A percentile compares a stretch with the other conserved stretches of the same genome.
phyloP scores from a whole-genome alignment of 64 coral and sea anemone species.

The Platygyra sinensis region DNA sequence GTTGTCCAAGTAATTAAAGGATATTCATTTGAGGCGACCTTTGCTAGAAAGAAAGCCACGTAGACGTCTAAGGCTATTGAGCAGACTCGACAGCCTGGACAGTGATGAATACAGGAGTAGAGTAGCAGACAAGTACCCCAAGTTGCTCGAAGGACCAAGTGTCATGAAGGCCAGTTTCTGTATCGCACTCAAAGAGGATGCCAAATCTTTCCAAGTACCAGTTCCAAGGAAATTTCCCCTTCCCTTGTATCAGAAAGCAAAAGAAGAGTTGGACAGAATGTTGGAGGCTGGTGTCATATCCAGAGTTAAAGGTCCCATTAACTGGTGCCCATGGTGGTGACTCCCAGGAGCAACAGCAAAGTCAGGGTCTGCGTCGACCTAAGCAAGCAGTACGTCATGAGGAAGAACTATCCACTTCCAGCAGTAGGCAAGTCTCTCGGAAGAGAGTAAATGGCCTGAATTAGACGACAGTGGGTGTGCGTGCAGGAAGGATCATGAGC shows the following conservation, averaged over 20 bases:
- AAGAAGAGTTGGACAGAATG: conserved; percentile 10
- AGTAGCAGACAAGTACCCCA: conserved; percentile 41
- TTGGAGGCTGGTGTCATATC: conserved; percentile 13
- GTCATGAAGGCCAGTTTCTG: conserved; percentile 44
- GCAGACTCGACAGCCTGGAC: background rate
- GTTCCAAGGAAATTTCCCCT: conserved; percentile 72
- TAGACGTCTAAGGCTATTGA: conserved; percentile 35
- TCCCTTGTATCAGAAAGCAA: conserved; percentile 30
- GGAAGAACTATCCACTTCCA: no score
- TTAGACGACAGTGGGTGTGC: background rate
- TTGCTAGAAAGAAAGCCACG: conserved; percentile 35
- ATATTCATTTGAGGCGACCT: conserved; percentile 36
- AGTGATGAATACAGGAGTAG: conserved; percentile 20
- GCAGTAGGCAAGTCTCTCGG: no score
- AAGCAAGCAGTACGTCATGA: no score
- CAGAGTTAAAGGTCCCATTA: background rate
- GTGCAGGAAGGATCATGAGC: background rate
- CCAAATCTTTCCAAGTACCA: conserved; percentile 42
- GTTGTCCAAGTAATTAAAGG: no score
- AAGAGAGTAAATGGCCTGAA: background rate
- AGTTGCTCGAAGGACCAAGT: conserved; percentile 57
- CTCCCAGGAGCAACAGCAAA: background rate
- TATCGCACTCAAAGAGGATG: conserved; percentile 58
- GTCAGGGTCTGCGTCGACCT: conserved; percentile 20
- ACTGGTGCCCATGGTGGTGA: conserved; percentile 18